Base-by-base conservation (phyloP, 1,140 invertebrate species). In the Conus ventricosus region DNA sequence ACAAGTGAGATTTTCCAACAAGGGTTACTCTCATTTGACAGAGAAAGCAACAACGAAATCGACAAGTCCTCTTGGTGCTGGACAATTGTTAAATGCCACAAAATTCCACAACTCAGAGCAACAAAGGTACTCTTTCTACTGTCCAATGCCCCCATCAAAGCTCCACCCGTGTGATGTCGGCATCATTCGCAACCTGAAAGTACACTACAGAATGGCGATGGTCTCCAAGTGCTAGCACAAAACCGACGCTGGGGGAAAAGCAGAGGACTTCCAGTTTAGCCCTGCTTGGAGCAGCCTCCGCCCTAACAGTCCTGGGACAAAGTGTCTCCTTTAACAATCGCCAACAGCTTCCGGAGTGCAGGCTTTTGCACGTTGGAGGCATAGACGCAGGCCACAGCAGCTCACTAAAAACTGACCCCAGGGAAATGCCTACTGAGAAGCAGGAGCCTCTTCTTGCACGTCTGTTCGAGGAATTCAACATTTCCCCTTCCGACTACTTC, bases 151-250 rank as follows among this genome's bases (percentile, higher is more conserved):
- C 10, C 76, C 7, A n/a, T 78, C 76, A 27, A 39, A 78, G 17
- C 76, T 78, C 0, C 76, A 78, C 8, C 76, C 76, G 51, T 6
- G 1, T 51, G 76, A 78, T 39, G 76, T 78, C 51, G 76, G 76
- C 25, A 51, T 78, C 0, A 78, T 78, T 25, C 76, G 27, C 8
- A 78, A 78, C 27, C 0, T 78, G 25, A 78, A 78, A 39, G n/a
- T 39, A 5, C 76, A 39, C 7, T 78, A 78, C 76, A 78, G 76
- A 78, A 0, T 10, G 76, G 76, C 76, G 25, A 8, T 78, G 76
- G 76, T 78, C 76, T 78, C 27, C 8, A 78, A 78, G 76, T 78
- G 76, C 76, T 78, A 10, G 76, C 76, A 27, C 76, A 78, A 78
- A 7, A 27, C 51, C 1, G 23, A 78, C 7, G 39, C 76, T 78